Percentiles rank a stretch among this genome's conserved stretches.
phyloP scores from a whole-genome alignment of 2,113 vertebrate genomes.

The Oenanthe melanoleuca region DNA sequence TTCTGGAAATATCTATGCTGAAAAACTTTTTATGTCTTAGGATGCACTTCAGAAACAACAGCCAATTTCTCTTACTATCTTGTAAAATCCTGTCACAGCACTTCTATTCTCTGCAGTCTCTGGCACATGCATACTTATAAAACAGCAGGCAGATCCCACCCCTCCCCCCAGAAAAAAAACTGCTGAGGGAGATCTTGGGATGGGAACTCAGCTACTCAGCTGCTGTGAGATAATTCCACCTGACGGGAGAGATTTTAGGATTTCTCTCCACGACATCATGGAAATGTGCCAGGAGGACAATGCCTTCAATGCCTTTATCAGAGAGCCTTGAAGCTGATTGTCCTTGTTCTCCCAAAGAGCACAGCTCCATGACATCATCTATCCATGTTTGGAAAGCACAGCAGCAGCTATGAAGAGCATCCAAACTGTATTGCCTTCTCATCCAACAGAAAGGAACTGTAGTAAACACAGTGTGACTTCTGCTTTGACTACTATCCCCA shows the following conservation, averaged over 20 bases:
- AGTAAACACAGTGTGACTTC: background rate
- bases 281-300: background rate
- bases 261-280: background rate
- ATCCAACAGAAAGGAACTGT: background rate
- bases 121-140: background rate
- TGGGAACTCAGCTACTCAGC: background rate
- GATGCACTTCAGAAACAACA: conserved; percentile 1
- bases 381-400: background rate
- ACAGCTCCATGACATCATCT: background rate
- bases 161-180: background rate
- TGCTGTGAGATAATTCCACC: background rate
- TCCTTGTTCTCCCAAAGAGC: background rate
- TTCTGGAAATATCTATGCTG: background rate
- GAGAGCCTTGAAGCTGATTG: background rate
- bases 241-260: background rate
- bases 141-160: background rate
- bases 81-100: background rate
- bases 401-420: background rate
- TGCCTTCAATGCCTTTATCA: background rate
- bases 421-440: background rate
- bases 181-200: background rate
- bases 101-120: background rate
- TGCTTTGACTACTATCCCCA: background rate
- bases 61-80: background rate
- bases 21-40: background rate